Percentiles rank a stretch among this genome's conserved stretches.
These are phyloP conservation scores for Labeo catla DNA, from an alignment of 2,113 vertebrate genomes.

Conservation along the genomic window DNA sequence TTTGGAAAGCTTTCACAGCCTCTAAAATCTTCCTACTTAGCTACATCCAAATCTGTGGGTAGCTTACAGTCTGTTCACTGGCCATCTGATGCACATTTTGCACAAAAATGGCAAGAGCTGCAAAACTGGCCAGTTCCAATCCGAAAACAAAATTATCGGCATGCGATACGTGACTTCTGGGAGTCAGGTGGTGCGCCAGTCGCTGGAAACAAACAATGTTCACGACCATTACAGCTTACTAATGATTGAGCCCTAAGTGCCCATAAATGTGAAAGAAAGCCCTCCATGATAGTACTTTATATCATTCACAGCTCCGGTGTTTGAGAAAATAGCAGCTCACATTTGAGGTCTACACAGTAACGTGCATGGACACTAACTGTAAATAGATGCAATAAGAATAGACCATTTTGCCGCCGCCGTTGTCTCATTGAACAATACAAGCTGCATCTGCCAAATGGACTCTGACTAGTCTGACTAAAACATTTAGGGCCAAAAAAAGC, in stretches of 20 bases:
- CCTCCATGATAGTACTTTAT: not conserved
- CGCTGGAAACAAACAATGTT: not conserved
- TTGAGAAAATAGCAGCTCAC: not conserved
- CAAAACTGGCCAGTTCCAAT: not conserved
- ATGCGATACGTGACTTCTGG: not conserved
- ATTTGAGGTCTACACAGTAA: not conserved
- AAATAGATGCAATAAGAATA: slow-evolving; percentile 7
- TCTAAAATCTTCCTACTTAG: not conserved
- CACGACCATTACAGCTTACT: not conserved
- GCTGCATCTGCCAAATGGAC: slow-evolving; percentile 26
- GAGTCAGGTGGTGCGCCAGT: not conserved
- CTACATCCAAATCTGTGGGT: not conserved
- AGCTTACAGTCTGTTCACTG: not conserved
- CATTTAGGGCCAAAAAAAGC: slow-evolving; percentile 19
- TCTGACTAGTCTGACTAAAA: slow-evolving; percentile 44
- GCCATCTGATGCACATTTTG: not conserved
- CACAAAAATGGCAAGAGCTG: not conserved
- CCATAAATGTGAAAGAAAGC: not conserved
- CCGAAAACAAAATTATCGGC: too few relatives aligned
- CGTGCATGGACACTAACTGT: not conserved
- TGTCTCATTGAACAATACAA: slow-evolving; percentile 23
- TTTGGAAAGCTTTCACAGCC: slow-evolving; percentile 8
- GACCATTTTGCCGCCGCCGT: slow-evolving; percentile 19
- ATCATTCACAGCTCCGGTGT: not conserved
- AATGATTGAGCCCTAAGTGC: not conserved